A percentile compares a stretch with the other conserved stretches of the same genome.
Evolutionary conservation across 2,113 vertebrate genomes (phyloP).

Genomic region (Suncus etruscus): DNA sequence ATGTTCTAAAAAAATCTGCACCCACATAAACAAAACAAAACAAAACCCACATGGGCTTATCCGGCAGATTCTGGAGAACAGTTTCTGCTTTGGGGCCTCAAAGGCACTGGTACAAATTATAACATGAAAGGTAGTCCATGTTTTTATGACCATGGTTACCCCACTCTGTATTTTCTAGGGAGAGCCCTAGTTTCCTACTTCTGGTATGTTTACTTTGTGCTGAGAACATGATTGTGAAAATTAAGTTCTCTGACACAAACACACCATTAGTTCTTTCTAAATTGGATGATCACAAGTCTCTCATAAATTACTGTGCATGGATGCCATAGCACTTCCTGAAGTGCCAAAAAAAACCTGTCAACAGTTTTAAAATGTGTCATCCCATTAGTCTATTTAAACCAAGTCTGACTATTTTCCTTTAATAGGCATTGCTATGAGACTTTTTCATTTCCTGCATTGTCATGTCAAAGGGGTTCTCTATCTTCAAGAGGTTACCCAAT

Average conservation of each 20-base stretch:
- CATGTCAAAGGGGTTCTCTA: neutral
- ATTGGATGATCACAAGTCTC: conserved; percentile 76
- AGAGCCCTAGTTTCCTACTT: conserved; percentile 40
- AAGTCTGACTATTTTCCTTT: conserved; percentile 64
- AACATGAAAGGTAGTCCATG: conserved; percentile 72
- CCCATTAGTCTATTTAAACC: conserved; percentile 70
- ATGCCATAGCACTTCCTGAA: conserved; percentile 70
- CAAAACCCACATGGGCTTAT: conserved; percentile 57
- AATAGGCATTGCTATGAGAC: conserved; percentile 42
- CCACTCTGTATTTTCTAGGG: neutral
- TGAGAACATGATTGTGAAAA: conserved; percentile 55
- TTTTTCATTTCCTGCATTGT: conserved; percentile 22
- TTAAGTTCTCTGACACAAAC: conserved; percentile 74
- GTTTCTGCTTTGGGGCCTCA: conserved; percentile 69
- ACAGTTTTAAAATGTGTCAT: conserved; percentile 72
- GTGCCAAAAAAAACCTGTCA: conserved; percentile 79
- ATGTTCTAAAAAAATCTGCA: conserved; percentile 46
- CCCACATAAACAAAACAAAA: conserved; percentile 58
- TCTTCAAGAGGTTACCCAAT: neutral
- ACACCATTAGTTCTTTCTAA: conserved; percentile 73
- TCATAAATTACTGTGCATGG: conserved; percentile 73
- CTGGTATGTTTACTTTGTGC: conserved; percentile 43
- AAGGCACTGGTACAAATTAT: conserved; percentile 70
- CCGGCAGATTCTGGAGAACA: conserved; percentile 64
- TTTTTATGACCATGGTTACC: conserved; percentile 40